These are phyloP conservation scores for Pemphredon lugubris DNA, from an alignment of 2,888 invertebrate species.

Conservation along the genomic window DNA sequence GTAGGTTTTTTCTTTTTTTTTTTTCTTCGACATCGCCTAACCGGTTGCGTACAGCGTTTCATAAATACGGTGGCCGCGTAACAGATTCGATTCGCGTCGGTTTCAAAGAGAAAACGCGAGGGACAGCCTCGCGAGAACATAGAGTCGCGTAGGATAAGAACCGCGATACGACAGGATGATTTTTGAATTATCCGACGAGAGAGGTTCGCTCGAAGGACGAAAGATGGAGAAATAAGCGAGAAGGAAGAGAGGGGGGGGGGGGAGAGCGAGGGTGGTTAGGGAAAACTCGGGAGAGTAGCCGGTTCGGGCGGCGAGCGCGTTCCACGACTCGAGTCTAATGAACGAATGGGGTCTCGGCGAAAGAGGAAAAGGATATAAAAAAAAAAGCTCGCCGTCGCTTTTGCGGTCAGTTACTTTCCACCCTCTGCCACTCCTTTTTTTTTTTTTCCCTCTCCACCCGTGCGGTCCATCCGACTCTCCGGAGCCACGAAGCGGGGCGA, in stretches of 20 bases:
- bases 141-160: slow-evolving; percentile 13
- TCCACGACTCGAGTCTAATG: slow-evolving; percentile 67
- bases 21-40: too few relatives aligned
- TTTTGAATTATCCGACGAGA: slow-evolving; percentile 17
- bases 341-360: slow-evolving; percentile 65
- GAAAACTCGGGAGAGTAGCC: slow-evolving; percentile 37
- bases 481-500: neutral
- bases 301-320: slow-evolving; percentile 40
- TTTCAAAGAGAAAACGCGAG: too few relatives aligned
- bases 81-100: too few relatives aligned
- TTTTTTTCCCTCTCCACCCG: slow-evolving; percentile 3
- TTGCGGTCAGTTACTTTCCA: slow-evolving; percentile 70
- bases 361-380: slow-evolving; percentile 59
- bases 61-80: too few relatives aligned
- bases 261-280: slow-evolving; percentile 29
- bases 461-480: neutral
- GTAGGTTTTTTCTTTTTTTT: neutral
- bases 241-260: slow-evolving; percentile 21
- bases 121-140: too few relatives aligned
- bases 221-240: slow-evolving; percentile 1
- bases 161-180: neutral
- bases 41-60: too few relatives aligned
- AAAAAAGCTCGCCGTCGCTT: slow-evolving; percentile 64
- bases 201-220: neutral
- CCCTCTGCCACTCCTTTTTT: slow-evolving; percentile 35